Evolutionary conservation across 2,888 invertebrate genomes (phyloP).

Genomic region (Brachypalpus laphriformis): DNA sequence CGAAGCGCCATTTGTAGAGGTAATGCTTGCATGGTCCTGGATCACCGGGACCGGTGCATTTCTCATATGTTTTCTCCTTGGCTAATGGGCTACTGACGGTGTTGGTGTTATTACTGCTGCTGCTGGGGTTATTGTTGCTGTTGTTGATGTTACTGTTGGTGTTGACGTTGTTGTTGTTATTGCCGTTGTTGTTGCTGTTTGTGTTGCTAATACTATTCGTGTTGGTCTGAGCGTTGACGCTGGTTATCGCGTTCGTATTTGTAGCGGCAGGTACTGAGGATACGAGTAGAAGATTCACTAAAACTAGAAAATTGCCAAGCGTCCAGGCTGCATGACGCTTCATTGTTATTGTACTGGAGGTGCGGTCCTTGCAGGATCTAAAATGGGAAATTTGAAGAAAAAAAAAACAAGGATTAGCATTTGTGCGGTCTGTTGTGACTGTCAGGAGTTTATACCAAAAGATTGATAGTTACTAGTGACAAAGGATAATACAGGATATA

Average conservation of each 20-base stretch:
- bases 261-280: constrained; percentile 65
- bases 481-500: constrained; percentile 3
- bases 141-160: constrained; percentile 32
- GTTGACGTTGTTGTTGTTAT: constrained; percentile 43
- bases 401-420: constrained; percentile 1
- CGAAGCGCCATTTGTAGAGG: constrained; percentile 88
- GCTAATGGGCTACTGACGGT: constrained; percentile 74
- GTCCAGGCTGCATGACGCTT: constrained; percentile 61
- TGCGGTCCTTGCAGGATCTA: constrained; percentile 43
- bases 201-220: constrained; percentile 43
- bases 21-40: constrained; percentile 86
- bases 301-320: constrained; percentile 53
- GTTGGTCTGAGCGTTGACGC: constrained; percentile 51
- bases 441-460: background rate
- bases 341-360: constrained; percentile 44
- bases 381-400: background rate
- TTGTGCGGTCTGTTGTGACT: background rate
- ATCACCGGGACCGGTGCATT: constrained; percentile 82
- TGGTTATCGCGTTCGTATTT: constrained; percentile 49
- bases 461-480: constrained; percentile 20
- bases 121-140: constrained; percentile 53
- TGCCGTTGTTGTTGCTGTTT: constrained; percentile 2
- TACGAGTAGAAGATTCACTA: constrained; percentile 58
- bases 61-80: constrained; percentile 81
- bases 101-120: constrained; percentile 75